Percentiles rank a stretch among this genome's conserved stretches.
phyloP scores from a whole-genome alignment of 2,797 vertebrate species.

The Streptopelia turtur region DNA sequence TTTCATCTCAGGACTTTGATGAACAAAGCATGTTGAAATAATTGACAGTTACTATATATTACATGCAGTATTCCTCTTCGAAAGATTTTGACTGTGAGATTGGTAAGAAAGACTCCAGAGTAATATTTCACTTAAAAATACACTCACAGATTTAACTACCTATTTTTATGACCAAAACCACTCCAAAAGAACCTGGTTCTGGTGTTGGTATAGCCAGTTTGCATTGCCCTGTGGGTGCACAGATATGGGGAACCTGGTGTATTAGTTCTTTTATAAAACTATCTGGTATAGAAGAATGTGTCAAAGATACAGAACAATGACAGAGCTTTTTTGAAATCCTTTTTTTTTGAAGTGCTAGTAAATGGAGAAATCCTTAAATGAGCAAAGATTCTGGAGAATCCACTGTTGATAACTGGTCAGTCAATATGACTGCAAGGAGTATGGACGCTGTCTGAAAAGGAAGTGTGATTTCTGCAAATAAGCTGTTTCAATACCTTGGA shows the following conservation, averaged over 20 bases:
- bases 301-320: background rate
- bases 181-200: background rate
- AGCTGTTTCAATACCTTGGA: background rate
- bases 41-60: background rate
- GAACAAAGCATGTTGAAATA: background rate
- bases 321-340: background rate
- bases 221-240: background rate
- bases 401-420: background rate
- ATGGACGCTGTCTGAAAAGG: background rate
- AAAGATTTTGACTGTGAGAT: background rate
- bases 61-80: background rate
- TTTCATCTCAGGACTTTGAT: background rate
- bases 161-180: background rate
- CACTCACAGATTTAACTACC: background rate
- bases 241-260: rapidly evolving
- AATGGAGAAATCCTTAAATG: background rate
- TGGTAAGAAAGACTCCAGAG: background rate
- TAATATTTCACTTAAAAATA: background rate
- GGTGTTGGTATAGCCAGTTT: background rate
- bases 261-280: background rate
- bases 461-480: background rate
- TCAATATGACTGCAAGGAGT: background rate
- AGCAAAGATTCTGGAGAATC: background rate
- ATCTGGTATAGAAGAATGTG: background rate
- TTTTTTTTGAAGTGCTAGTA: background rate